These are phyloP conservation scores for Lutjanus campechanus DNA, from an alignment of 2,797 vertebrate species.

Conservation along the genomic window DNA sequence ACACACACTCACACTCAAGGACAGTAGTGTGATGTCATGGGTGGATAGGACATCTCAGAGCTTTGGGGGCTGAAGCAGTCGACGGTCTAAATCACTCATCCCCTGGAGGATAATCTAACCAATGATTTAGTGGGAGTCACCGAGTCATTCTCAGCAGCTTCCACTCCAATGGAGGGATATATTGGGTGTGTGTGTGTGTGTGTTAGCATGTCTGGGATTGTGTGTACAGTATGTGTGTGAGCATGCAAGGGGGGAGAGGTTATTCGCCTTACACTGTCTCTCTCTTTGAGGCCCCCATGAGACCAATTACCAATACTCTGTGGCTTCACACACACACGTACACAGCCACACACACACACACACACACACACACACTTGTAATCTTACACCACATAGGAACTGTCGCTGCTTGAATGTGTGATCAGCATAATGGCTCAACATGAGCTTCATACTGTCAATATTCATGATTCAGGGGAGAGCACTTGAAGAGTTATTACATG, in stretches of 20 bases:
- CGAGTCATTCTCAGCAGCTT: constrained; percentile 56
- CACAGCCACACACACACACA: constrained; percentile 21
- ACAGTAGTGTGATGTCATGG: constrained; percentile 65
- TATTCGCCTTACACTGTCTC: constrained; percentile 50
- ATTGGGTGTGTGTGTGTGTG: constrained; percentile 39
- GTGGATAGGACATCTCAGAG: constrained; percentile 55
- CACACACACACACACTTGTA: constrained; percentile 42
- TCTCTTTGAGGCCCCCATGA: constrained; percentile 58
- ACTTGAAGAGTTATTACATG: constrained; percentile 28
- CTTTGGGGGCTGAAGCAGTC: constrained; percentile 50
- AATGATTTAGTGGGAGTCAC: constrained; percentile 71
- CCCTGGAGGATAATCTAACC: constrained; percentile 69
- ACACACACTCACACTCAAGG: constrained; percentile 55
- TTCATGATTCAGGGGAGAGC: constrained; percentile 45
- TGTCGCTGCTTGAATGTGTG: constrained; percentile 60
- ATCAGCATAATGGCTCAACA: constrained; percentile 63
- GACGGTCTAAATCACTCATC: constrained; percentile 64
- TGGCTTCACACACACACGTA: constrained; percentile 30
- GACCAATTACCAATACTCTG: constrained; percentile 67
- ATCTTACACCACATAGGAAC: constrained; percentile 57
- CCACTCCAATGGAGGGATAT: constrained; percentile 58
- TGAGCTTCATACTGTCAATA: constrained; percentile 53
- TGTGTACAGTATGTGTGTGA: constrained; percentile 12
- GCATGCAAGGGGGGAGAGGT: constrained; percentile 31
- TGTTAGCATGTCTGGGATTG: constrained; percentile 3